Percentiles rank a stretch among this genome's conserved stretches.
Evolutionary conservation across 2,113 vertebrate species (phyloP).

Genomic region (Catharus bicknelli): DNA sequence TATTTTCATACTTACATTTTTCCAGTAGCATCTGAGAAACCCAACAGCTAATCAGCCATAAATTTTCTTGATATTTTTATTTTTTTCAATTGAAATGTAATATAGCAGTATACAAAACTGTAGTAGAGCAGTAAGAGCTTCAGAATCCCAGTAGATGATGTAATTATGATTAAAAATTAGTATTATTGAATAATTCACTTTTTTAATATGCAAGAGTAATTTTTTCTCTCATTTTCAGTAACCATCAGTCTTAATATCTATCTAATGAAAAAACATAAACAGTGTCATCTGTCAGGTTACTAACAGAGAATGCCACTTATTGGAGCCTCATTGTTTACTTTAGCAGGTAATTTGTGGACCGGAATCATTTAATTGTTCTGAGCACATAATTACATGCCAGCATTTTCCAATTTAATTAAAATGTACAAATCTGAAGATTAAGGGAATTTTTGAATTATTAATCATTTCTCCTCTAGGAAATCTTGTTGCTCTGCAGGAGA

Average conservation of each 20-base stretch:
- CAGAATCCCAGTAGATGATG: slow-evolving; percentile 61
- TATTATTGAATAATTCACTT: slow-evolving; percentile 70
- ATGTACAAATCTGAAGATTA: slow-evolving; percentile 85
- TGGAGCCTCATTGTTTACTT: slow-evolving; percentile 80
- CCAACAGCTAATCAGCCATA: not conserved
- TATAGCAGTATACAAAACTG: not conserved
- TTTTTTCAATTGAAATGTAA: slow-evolving; percentile 1
- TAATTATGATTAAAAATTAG: slow-evolving; percentile 68
- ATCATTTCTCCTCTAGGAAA: slow-evolving; percentile 88
- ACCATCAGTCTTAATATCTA: slow-evolving; percentile 72
- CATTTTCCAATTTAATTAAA: slow-evolving; percentile 87
- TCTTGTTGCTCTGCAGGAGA: slow-evolving; percentile 88
- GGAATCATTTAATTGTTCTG: slow-evolving; percentile 81
- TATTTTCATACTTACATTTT: slow-evolving; percentile 17
- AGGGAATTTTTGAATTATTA: slow-evolving; percentile 87
- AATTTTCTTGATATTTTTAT: not conserved
- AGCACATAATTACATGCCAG: slow-evolving; percentile 82
- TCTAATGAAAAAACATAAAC: slow-evolving; percentile 70
- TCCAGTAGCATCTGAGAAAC: not conserved
- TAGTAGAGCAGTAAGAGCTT: slow-evolving; percentile 6
- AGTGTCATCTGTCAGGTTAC: slow-evolving; percentile 67
- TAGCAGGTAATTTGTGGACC: slow-evolving; percentile 83
- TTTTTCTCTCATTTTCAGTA: slow-evolving; percentile 68
- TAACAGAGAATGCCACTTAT: slow-evolving; percentile 70
- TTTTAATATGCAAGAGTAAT: slow-evolving; percentile 65